Evolutionary conservation across 2,888 invertebrate species (phyloP), one percentile per base, ranked within the genome.

Genomic region (Nasonia oneida): DNA sequence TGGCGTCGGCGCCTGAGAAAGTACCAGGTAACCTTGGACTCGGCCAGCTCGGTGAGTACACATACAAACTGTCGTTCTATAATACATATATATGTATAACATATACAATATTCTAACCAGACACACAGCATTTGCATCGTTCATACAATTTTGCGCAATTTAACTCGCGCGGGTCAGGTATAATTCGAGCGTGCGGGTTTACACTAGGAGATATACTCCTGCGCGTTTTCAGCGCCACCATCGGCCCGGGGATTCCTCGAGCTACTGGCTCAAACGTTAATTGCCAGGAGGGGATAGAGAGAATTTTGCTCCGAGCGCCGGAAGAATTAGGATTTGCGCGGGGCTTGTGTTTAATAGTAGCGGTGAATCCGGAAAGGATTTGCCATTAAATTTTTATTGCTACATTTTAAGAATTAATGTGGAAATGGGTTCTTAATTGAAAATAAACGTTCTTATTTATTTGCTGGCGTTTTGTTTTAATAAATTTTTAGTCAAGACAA

Each of bases 21-120:
- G 89, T 89, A 78, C 89, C 91, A 42, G 90, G 89, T 86, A 92
- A 91, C 88, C 91, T 95, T 92, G 94, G 95, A 90, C 95, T 96
- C 91, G 96, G 96, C 91, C 84, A 90, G 89, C 95, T 96, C 91
- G 96, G 96, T 92, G 80, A 90, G 90, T 89, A 85, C 53, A 74
- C 23, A 5, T 14, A 8, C n/a, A n/a, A 61, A 61, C 71, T 61
- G 57, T 61, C 8, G 18, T 61, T 61, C 29, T 29, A 29, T 29
- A 29, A 29, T 29, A 29, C 29, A 61, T n/a, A 23, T 18, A 53
- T 53, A 53, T 53, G 29, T 29, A 29, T 29, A 29, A 29, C 29
- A 29, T 29, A 29, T 29, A 29, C 29, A 29, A 53, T 18, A 5
- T 6, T 61, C 23, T 61, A n/a, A n/a, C 8, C n/a, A 61, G 18